Base-by-base conservation (phyloP, 2,113 vertebrate genomes). In the Synodontis membranacea region DNA sequence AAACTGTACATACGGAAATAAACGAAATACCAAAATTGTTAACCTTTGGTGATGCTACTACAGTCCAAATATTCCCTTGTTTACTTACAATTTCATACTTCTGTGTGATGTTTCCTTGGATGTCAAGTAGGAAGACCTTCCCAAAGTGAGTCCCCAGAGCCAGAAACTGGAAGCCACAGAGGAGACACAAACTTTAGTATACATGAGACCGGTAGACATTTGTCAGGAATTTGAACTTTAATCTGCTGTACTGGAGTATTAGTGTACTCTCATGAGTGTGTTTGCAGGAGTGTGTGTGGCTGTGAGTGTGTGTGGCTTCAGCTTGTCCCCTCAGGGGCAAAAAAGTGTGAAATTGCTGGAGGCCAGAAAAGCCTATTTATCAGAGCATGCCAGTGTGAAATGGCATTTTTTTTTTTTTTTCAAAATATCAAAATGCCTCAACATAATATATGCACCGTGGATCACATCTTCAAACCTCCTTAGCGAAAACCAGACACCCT, bases 81-180 rank as follows among this genome's bases (percentile, higher is more conserved):
- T 89, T 95, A 99, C 98, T 98, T 95, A 99, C 98, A 90, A 99
- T 96, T 91, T 99, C 97, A 94, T 97, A 98, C 93, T 97, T 98
- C 93, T 99, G 97, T 28, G 97, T 99, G 89, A 97, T 94, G 91
- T 99, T 98, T 89, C 98, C 98, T 89, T 99, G 97, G 92, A 99
- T 94, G 91, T 99, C 98, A 91, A 99, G 94, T 86, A 99, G 95
- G 93, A 96, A 99, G 88, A 99, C 97, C 90, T 99, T 99, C 88
- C 98, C 98, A 90, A 97, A 98, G 93, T 99, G 98, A 0, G 98
- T 99, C 88, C 98, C 98, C 90, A 99, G 90, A 31, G 98, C 97
- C 88, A 99, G 95, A 93, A 99, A 99, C 98, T 99, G 94, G 56
- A 93, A 93, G 88, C 46, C 78, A 86, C 15, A 64, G 19, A 58